phyloP scores from a whole-genome alignment of 2,797 vertebrate genomes.

The Eulemur albifrons region DNA sequence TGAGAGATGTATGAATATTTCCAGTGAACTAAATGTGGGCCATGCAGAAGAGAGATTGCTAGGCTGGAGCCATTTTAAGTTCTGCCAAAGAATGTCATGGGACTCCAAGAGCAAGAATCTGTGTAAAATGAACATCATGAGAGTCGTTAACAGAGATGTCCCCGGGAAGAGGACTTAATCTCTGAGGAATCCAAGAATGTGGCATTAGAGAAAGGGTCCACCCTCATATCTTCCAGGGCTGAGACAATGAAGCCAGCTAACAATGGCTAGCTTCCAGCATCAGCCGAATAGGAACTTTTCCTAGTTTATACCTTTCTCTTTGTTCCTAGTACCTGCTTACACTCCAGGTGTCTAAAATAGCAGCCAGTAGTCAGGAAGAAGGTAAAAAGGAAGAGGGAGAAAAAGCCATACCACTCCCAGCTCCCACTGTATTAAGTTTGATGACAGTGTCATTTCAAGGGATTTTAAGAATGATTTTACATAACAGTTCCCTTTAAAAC shows the following conservation, averaged over 20 bases:
- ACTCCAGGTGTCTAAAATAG: neutral
- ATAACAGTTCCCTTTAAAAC: neutral
- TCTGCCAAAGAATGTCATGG: neutral
- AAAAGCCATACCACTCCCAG: neutral
- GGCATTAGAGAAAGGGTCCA: neutral
- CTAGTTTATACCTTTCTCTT: neutral
- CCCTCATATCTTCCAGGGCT: neutral
- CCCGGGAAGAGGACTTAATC: neutral
- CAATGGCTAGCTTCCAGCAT: neutral
- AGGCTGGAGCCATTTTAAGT: neutral
- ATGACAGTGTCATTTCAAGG: neutral
- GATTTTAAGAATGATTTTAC: neutral
- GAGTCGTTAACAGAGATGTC: neutral
- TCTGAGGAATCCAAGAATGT: neutral
- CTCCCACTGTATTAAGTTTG: neutral
- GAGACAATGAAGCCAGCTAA: neutral
- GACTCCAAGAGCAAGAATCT: neutral
- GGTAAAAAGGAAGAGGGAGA: neutral
- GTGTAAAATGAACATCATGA: neutral
- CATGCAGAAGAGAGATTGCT: neutral
- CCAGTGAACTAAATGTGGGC: neutral
- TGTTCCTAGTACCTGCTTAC: neutral
- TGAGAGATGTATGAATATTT: constrained; percentile 1
- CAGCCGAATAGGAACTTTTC: neutral
- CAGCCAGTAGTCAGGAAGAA: neutral